Evolutionary conservation across 2,888 invertebrate genomes (phyloP).

Genomic region (Stenolophus ochropezus): DNA sequence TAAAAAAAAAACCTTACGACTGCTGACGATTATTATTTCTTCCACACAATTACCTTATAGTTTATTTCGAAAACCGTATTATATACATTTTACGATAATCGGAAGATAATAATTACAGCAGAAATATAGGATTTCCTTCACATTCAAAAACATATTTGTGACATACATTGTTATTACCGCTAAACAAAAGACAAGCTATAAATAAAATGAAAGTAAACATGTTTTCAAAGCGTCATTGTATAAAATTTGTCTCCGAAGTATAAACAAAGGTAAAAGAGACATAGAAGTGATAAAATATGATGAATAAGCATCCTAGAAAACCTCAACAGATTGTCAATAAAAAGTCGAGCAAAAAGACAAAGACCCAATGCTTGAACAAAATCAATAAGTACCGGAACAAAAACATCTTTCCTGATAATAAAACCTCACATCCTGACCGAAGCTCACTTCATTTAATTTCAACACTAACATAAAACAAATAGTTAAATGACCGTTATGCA

Average conservation of each 20-base stretch:
- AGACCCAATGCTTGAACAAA: constrained; percentile 1
- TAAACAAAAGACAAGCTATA: background rate
- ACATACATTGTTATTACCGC: background rate
- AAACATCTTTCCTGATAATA: constrained; percentile 10
- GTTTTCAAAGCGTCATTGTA: background rate
- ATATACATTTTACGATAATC: too few species aligned
- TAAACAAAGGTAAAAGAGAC: background rate
- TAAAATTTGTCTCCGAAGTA: background rate
- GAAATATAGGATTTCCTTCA: too few species aligned
- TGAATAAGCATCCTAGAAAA: background rate
- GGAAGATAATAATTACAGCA: too few species aligned
- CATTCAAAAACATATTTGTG: too few species aligned
- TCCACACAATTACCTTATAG: too few species aligned
- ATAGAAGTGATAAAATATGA: background rate
- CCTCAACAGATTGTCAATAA: constrained; percentile 11
- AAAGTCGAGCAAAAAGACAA: background rate
- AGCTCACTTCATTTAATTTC: background rate
- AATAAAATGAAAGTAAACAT: background rate
- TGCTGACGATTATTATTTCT: too few species aligned
- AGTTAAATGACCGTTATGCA: background rate
- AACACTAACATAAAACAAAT: background rate
- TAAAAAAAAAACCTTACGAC: too few species aligned
- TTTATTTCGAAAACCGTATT: too few species aligned
- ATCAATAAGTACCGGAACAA: constrained; percentile 12
- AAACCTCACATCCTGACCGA: background rate